Base-by-base conservation (phyloP, 37 sponge, comb jelly and placozoan species). In the Tethya wilhelma region DNA sequence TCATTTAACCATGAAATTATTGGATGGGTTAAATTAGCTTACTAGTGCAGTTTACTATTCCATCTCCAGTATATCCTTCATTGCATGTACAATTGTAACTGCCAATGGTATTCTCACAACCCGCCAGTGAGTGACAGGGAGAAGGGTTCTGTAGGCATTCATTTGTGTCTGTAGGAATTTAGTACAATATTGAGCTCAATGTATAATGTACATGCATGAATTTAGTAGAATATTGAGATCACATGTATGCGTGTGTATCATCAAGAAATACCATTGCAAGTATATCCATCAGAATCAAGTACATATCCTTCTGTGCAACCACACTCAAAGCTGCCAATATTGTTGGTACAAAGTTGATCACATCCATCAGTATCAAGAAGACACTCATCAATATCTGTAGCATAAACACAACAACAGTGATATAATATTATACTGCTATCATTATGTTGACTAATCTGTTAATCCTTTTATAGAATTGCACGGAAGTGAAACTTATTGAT, bases 331-430 rank as follows among this genome's bases (percentile, higher is more conserved):
- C 56, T 55, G 26, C 68, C 67, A 66, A 38, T 9, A 2, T 56
- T 68, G 29, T 79, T 79, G n/a, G 53, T 41, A 37, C 62, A 79
- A 9, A n/a, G 17, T 8, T 69, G 69, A 33, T 69, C 58, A 39
- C 70, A 67, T 4, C 80, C 80, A 33, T 75, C 75, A 74, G 73
- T 86, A 14, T 74, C 58, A n/a, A 29, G 1, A 7, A 11, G 3
- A 65, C 87, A 86, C 74, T 86, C 87, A 79, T 86, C 55, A n/a
- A 86, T 73, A 74, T 86, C 87, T 86, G 67, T 63, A 4, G n/a
- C 46, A 53, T 41, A 78, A 43, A 11, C 32, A n/a, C 5, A 23
- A 33, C 22, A 17, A 33, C 17, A 49, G 11, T 20, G 17, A 20
- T 20, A 49, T 20, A 49, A 20, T n/a, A n/a, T n/a, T n/a, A 59